Evolutionary conservation across 1,140 invertebrate species (phyloP), one percentile per base, ranked within the genome.

Genomic region (Drosophila pseudoananassae): DNA sequence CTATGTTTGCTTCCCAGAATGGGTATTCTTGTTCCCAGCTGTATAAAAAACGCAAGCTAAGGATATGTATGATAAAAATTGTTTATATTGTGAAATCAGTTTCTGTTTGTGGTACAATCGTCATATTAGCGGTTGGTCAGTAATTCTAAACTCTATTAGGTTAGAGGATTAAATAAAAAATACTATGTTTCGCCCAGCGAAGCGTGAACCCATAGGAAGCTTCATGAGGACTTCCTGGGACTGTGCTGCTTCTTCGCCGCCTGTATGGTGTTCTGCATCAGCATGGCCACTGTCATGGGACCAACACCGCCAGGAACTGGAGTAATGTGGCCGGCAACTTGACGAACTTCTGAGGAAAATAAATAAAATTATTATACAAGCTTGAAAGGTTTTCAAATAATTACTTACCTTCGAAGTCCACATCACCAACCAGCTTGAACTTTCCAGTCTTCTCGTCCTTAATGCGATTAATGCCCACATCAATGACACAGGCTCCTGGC

Each of bases 241-340:
- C 31, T 10, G 43, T 38, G 66, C 46, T 92, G 75, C 4, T 90
- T 92, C 82, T 93, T 93, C 3, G 96, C 95, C 1, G 96, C 96
- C 73, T 94, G 92, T 17, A 97, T 92, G 0, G 97, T 97, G 83
- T 98, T 98, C 58, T 94, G 94, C 95, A 98, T 97, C 7, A 98
- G 92, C 96, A 97, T 97, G 1, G 96, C 95, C 0, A 98, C 96
- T 4, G 97, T 98, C 95, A 98, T 96, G 1, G 97, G 97, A 0
- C 97, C 97, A 20, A 98, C 97, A 10, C 97, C 97, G 10, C 97
- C 97, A 6, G 97, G 97, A 1, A 97, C 97, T 7, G 97, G 96
- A 1, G 96, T 97, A 29, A 97, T 95, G 29, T 95, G 92, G n/a
- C 96, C 95, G 8, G 96, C 96, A 7, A 97, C 92, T 91, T 96